Conservation (phyloP, 1,140 invertebrate genomes). For the Drosophila rhopaloa region DNA sequence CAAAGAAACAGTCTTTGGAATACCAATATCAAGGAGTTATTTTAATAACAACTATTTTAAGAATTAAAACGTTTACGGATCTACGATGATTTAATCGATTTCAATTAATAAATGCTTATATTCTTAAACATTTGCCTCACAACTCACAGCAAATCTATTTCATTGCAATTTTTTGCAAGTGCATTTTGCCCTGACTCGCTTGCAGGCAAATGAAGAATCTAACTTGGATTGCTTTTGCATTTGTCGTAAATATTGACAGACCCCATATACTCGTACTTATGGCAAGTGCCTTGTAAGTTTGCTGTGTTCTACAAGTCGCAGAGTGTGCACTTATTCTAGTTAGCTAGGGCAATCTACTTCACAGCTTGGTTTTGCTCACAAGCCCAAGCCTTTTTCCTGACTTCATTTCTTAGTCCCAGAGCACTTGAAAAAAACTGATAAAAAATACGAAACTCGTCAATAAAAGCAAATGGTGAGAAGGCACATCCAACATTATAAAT, state of each 20-base stretch:
- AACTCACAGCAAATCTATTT: not conserved
- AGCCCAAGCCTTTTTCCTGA: constrained; percentile 61
- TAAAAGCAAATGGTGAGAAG: too few relatives aligned
- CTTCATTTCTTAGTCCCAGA: not conserved
- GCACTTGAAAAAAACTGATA: constrained; percentile 5
- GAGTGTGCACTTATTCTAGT: constrained; percentile 66
- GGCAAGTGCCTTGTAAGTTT: constrained; percentile 59
- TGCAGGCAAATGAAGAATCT: constrained; percentile 50
- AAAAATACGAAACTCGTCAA: not conserved
- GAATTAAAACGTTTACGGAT: too few relatives aligned
- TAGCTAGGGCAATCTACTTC: constrained; percentile 39
- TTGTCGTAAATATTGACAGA: constrained; percentile 77
- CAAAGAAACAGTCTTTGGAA: not conserved
- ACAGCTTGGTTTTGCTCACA: constrained; percentile 34
- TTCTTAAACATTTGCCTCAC: not conserved
- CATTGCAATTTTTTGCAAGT: constrained; percentile 5
- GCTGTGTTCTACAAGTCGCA: constrained; percentile 51
- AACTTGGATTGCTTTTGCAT: constrained; percentile 66
- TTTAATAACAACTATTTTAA: too few relatives aligned
- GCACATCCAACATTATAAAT: too few relatives aligned
- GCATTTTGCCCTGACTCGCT: constrained; percentile 18
- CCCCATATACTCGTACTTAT: constrained; percentile 49
- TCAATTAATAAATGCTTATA: too few relatives aligned
- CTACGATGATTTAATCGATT: too few relatives aligned
- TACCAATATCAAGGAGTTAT: too few relatives aligned